Base-by-base conservation (phyloP, 1,140 invertebrate genomes). In the Venustaconcha ellipsiformis region DNA sequence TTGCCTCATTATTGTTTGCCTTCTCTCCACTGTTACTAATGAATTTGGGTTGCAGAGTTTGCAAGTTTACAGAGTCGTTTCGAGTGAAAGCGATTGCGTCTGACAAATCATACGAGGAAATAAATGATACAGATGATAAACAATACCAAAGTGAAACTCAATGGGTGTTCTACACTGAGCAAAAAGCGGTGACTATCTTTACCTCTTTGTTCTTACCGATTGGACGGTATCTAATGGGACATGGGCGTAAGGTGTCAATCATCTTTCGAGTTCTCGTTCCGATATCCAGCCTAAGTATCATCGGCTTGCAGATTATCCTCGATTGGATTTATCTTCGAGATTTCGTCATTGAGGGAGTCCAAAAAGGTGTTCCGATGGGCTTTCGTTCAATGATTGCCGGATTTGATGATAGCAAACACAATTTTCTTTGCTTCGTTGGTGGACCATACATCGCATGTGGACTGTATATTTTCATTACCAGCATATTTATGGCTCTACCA, bases 331-430 rank as follows among this genome's bases (percentile, higher is more conserved):
- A 37, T 63, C 60, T 75, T 17, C 26, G 63, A 56, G 13, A 37
- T 20, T 68, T 75, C 65, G 73, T 75, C 56, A 15, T 59, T 17
- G 30, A 57, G 26, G 20, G 56, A 69, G 58, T 75, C 12, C n/a
- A 37, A 0, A 62, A 57, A 65, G 74, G 74, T 13, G 74, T 76
- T 26, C 74, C 68, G 14, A 26, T 76, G 55, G 74, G 74, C 0
- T 76, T 76, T 66, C 59, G 74, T 14, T 76, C 74, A 20, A 55
- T 70, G 17, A 58, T 70, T 26, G 67, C 68, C 18, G 74, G 74
- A 13, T 76, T 57, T 66, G 20, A 56, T 37, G 60, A 76, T 15
- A 76, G 74, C 66, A 57, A 65, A 37, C 17, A 20, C 3, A 76
- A 70, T 37, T 76, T 76, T 66, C 68, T 76, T 14, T 67, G 67